Percentiles rank a stretch among this genome's conserved stretches.
phyloP scores from a whole-genome alignment of 30 jellyfish, hydroid and myxozoan genomes.

The Haliclystus octoradiatus region DNA sequence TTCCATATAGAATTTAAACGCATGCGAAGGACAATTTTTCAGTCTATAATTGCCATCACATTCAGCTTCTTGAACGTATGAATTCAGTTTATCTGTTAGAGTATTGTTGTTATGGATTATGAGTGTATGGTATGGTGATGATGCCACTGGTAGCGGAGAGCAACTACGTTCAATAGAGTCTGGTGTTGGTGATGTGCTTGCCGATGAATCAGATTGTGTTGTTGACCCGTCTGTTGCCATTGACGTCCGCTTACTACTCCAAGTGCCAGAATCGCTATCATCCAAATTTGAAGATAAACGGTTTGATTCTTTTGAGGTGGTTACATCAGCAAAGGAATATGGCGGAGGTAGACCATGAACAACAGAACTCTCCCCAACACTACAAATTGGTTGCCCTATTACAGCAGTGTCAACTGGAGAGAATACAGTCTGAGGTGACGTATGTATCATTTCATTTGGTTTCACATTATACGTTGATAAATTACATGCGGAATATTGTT shows the following conservation, averaged over 20 bases:
- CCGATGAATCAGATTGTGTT: constrained; percentile 80
- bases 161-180: constrained; percentile 89
- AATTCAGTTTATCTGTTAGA: constrained; percentile 1
- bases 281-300: constrained; percentile 73
- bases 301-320: constrained; percentile 25
- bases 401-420: not conserved
- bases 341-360: constrained; percentile 44
- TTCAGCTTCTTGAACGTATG: constrained; percentile 8
- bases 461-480: constrained; percentile 30
- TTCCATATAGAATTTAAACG: constrained; percentile 93
- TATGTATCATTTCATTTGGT: constrained; percentile 30
- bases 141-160: constrained; percentile 91
- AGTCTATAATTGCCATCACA: constrained; percentile 47
- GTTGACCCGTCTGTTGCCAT: constrained; percentile 47
- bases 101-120: constrained; percentile 47
- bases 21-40: constrained; percentile 87
- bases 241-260: constrained; percentile 54
- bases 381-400: not conserved
- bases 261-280: constrained; percentile 46
- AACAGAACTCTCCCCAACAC: not conserved
- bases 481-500: constrained; percentile 5
- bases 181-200: constrained; percentile 80
- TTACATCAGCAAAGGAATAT: constrained; percentile 47
- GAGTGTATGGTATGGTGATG: constrained; percentile 80
- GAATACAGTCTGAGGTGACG: constrained; percentile 34